Evolutionary conservation across 2,888 invertebrate species (phyloP), one percentile per base, ranked within the genome.

Genomic region (Campaea margaritaria): DNA sequence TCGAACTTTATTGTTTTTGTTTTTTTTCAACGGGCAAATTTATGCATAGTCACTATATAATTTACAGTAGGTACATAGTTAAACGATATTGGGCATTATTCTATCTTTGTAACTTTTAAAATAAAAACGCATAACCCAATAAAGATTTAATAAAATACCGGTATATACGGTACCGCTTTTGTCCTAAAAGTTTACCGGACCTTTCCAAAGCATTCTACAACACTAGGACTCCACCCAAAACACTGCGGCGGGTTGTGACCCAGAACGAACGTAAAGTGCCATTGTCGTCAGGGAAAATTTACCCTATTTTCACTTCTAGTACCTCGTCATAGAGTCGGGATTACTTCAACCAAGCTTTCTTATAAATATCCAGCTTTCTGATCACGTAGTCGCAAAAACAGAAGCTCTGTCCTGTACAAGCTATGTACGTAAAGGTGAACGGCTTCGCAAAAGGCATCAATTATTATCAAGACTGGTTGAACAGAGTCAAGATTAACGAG

Each of bases 381-480:
- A 65, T 16, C 16, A 64, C 64, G 63, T 65, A 64, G 28, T 46
- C 3, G 58, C 64, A 56, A 65, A 64, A 67, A 60, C 56, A 57
- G 53, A 42, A 62, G 57, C 52, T 38, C 12, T 27, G 15, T 27
- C 1, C 4, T 1, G 39, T 36, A 12, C 4, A 13, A 43, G 10
- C 1, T 31, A 9, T 10, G 8, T 31, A 7, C 10, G 10, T 10
- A 31, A 62, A 64, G 58, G 65, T 51, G 44, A 58, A 48, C 55
- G 31, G 52, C 42, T 50, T 51, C 34, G 34, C 4, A 48, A 52
- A 59, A 53, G 47, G 58, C 13, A 46, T 47, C 21, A 43, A 62
- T 45, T 44, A 21, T 39, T 50, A 31, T 34, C 43, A 45, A 48
- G 41, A 38, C 47, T 27, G 27, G 47, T 50, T 31, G 46, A 39